Conservation (phyloP, 2,797 vertebrate genomes). For the Lemur catta region DNA sequence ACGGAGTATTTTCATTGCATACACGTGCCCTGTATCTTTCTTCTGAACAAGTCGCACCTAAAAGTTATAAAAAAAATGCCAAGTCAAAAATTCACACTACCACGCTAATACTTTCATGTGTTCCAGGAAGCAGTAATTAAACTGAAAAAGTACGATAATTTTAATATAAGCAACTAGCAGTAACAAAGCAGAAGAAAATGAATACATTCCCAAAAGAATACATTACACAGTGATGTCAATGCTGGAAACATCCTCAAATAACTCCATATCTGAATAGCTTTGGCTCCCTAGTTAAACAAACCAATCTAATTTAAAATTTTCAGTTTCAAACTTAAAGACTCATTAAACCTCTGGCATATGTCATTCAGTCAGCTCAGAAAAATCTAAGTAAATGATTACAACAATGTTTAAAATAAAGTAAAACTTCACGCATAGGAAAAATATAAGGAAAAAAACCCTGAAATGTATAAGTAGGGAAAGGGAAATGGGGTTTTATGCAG, state of each 20-base stretch:
- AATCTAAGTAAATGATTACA: not conserved
- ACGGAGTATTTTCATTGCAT: slow-evolving; percentile 98
- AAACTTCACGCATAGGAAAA: not conserved
- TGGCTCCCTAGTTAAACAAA: not conserved
- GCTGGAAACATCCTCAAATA: not conserved
- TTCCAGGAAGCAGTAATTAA: not conserved
- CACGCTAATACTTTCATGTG: not conserved
- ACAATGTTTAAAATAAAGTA: slow-evolving; percentile 18
- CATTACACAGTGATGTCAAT: not conserved
- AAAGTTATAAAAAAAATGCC: not conserved
- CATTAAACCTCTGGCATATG: not conserved
- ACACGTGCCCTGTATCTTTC: slow-evolving; percentile 98
- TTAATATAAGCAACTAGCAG: slow-evolving; percentile 43
- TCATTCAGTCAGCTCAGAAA: not conserved
- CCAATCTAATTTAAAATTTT: slow-evolving; percentile 1
- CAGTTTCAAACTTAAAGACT: not conserved
- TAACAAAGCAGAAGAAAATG: slow-evolving; percentile 34
- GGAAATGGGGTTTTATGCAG: not conserved
- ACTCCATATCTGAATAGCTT: not conserved
- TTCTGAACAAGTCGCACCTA: slow-evolving; percentile 98
- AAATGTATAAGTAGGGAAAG: not conserved
- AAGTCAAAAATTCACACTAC: slow-evolving; percentile 14
- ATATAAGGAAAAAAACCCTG: not conserved
- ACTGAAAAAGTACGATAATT: not conserved
- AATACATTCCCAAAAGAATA: slow-evolving; percentile 2